phyloP scores from a whole-genome alignment of 2,113 vertebrate genomes.

The Ovis aries region DNA sequence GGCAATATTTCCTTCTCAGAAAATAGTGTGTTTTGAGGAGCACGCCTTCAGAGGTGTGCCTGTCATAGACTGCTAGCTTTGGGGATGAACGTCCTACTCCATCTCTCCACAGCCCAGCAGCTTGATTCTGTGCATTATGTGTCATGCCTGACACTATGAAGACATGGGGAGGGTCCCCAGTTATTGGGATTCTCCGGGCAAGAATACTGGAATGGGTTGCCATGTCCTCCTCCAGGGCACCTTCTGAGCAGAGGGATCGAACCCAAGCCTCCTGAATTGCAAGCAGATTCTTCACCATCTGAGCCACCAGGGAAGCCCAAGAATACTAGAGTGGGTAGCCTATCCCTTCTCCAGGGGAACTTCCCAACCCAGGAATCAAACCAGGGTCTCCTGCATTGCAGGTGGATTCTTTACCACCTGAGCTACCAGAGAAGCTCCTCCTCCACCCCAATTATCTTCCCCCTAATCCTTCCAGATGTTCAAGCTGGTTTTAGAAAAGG shows the following conservation, averaged over 20 bases:
- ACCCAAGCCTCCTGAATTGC: neutral
- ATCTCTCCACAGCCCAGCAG: no score
- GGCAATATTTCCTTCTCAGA: neutral
- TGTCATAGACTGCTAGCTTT: neutral
- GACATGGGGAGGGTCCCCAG: neutral
- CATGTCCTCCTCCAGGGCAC: neutral
- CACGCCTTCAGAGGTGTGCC: accelerated
- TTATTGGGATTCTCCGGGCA: neutral
- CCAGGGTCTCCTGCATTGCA: neutral
- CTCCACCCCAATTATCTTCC: neutral
- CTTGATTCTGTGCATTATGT: neutral
- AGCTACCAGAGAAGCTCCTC: neutral
- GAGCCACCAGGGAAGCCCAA: neutral
- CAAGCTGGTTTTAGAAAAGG: no score
- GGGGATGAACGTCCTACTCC: accelerated
- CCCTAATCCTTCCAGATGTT: neutral
- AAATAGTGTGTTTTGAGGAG: neutral
- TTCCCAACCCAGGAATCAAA: neutral
- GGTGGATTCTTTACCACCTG: neutral
- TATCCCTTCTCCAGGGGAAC: neutral
- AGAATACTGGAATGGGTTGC: neutral
- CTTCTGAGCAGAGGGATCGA: neutral
- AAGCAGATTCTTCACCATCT: neutral
- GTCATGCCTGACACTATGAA: neutral
- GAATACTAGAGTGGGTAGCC: neutral